Base-by-base conservation (phyloP, 2,888 invertebrate genomes). In the Drosophila fulvimacula region DNA sequence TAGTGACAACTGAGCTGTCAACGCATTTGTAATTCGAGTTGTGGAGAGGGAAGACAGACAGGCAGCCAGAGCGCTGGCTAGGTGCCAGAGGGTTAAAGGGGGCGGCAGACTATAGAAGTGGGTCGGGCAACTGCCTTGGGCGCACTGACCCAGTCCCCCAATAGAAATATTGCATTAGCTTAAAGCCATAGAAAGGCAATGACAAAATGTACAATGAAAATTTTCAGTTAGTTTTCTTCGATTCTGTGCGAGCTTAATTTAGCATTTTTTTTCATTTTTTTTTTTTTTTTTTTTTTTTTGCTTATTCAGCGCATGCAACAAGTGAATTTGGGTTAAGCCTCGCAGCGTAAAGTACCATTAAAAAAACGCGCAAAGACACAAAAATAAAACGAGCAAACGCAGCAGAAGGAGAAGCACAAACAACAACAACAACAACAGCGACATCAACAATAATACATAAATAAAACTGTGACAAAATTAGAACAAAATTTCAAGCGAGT, bases 241-340 rank as follows among this genome's bases (percentile, higher is more conserved):
- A 79, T 75, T 71, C 56, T 77, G 41, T 42, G 73, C 62, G 66
- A 59, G 72, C 65, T 79, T 69, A 66, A 57, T 42, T 59, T 69
- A 41, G 30, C 41, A 55, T 57, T 55, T 48, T 30, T 48, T 21
- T 65, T 63, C 61, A 52, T 42, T 57, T 76, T 79, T 69, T 61
- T 56, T 21, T 60, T 32, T 58, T 44, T 44, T 21, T 44, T 61
- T 52, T 41, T 75, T 52, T 68, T 74, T 76, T 86, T 90, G 88
- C 86, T 83, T 83, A 90, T 89, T 88, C 90, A 89, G 90, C 89
- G 64, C 87, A 82, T 79, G 86, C 88, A 89, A 86, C 90, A 90
- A 86, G 73, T 86, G 74, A 82, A 88, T 88, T 88, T 89, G 77
- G 88, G 88, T 88, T 89, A 89, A 88, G 83, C 78, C 75, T 67